These are phyloP conservation scores for Machaerirhynchus nigripectus DNA, from an alignment of 2,113 vertebrate genomes.

Conservation along the genomic window DNA sequence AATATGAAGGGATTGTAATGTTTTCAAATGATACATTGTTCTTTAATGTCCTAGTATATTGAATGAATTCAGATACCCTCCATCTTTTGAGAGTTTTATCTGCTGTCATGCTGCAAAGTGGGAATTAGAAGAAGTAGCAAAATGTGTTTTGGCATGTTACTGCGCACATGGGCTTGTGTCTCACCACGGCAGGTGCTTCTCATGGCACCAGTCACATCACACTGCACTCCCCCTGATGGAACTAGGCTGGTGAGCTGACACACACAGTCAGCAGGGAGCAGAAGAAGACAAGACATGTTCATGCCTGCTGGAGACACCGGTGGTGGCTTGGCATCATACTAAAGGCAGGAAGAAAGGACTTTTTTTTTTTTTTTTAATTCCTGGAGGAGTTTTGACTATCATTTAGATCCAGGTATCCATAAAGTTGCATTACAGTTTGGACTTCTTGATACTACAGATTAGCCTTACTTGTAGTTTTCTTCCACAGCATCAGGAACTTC, in stretches of 20 bases:
- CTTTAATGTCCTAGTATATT: background rate
- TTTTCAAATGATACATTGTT: background rate
- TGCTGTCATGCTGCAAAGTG: background rate
- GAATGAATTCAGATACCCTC: background rate
- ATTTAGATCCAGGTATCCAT: background rate
- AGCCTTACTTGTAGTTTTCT: background rate
- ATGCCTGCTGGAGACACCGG: background rate
- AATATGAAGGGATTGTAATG: background rate
- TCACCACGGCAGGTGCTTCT: background rate
- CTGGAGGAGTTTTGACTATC: background rate
- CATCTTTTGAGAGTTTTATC: background rate
- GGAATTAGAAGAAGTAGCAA: background rate
- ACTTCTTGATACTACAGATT: background rate
- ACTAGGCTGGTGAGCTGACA: background rate
- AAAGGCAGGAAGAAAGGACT: background rate
- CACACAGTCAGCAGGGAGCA: background rate
- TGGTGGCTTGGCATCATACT: fast-evolving
- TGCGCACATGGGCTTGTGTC: background rate
- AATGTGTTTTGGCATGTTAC: background rate
- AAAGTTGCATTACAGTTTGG: background rate
- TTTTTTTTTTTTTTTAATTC: background rate
- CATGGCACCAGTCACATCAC: too few relatives aligned
- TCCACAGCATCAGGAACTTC: background rate
- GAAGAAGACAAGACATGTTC: background rate
- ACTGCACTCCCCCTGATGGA: background rate